These are phyloP conservation scores for Semnornis frantzii DNA, from an alignment of 2,113 vertebrate species.

Conservation along the genomic window DNA sequence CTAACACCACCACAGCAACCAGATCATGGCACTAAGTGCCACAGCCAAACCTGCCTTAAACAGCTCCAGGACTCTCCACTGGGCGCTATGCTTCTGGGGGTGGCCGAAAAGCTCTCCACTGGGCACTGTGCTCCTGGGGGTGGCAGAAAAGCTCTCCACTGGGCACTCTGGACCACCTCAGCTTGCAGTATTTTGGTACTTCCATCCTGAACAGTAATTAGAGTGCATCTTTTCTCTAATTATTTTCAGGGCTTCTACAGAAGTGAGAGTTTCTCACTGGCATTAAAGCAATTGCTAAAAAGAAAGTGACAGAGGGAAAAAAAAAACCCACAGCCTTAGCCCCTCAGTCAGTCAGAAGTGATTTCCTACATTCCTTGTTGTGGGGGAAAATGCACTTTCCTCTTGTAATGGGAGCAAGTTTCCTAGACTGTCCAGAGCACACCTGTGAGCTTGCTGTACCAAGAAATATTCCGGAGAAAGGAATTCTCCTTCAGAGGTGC, in stretches of 20 bases:
- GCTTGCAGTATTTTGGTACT: neutral
- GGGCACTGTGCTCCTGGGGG: neutral
- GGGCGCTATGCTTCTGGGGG: too few relatives aligned
- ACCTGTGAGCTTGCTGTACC: slow-evolving; percentile 7
- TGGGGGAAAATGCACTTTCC: neutral
- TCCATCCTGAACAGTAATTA: neutral
- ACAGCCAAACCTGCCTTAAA: too few relatives aligned
- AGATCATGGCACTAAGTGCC: too few relatives aligned
- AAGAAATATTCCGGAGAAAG: neutral
- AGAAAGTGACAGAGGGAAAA: neutral
- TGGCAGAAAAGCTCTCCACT: neutral
- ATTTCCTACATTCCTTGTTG: neutral
- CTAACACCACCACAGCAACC: too few relatives aligned
- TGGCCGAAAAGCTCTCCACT: too few relatives aligned
- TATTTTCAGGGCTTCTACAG: neutral
- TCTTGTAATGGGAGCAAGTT: neutral
- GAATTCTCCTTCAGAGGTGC: neutral
- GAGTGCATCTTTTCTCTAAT: neutral
- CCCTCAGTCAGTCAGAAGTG: neutral
- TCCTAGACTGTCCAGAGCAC: neutral
- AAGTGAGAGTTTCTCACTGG: neutral
- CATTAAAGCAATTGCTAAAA: neutral
- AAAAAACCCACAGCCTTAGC: neutral
- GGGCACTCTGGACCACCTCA: neutral
- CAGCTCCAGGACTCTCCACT: too few relatives aligned